Base-by-base conservation (phyloP, 2,797 vertebrate genomes). In the Malacoctenus gilli region DNA sequence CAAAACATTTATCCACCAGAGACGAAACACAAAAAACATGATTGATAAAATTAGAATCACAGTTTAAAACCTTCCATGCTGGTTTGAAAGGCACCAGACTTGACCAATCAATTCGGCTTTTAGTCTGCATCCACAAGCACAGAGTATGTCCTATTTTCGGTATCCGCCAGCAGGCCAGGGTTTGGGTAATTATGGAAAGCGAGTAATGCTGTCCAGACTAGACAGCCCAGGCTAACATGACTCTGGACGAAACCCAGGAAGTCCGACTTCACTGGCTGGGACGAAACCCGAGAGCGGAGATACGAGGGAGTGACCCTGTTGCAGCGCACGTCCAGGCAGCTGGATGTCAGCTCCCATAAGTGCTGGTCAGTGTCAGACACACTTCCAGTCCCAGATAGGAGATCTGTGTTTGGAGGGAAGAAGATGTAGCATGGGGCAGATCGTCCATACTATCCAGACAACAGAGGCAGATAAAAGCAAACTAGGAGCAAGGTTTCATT, bases 291-390 rank as follows among this genome's bases (percentile, higher is more conserved):
- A 47, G 56, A 72, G 56, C 32, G 34, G 21, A 57, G 46, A 61
- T 49, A n/a, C n/a, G n/a, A n/a, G n/a, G 39, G 58, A 51, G 2
- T 53, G 55, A 64, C 46, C 77, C 20, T 53, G 63, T 34, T n/a
- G 63, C 41, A 70, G 54, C 47, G 36, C 36, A 64, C 49, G 67
- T 72, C 52, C 65, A 65, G 64, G 35, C 72, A 75, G 75, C 72
- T 59, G 35, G 40, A 53, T 12, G 37, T 52, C 64, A 51, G 40
- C 21, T 59, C 46, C 22, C 5, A 30, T 12, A 22, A 60, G 14
- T 11, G 19, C 59, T 76, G 70, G 25, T 71, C 70, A 66, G 48
- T 20, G 53, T 70, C 72, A 72, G 36, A 68, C 28, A 67, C 79
- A 81, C 77, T 67, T 19, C 0, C 22, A 36, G 41, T 18, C 25